Base-by-base conservation (phyloP, 2,888 invertebrate genomes). In the Ditula angustiorana region DNA sequence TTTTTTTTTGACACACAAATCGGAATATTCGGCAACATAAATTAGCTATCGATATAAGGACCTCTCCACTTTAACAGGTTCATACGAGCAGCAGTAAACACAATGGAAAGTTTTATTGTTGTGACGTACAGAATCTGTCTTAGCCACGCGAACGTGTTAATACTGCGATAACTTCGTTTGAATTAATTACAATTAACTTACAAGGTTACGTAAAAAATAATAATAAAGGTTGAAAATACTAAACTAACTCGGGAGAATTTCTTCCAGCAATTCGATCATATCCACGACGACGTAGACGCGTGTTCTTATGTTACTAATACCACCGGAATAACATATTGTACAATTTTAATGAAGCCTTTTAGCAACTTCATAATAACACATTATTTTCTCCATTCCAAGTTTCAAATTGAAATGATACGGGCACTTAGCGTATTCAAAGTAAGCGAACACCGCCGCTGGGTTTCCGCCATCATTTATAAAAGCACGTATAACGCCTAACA, bases 241-340 rank as follows among this genome's bases (percentile, higher is more conserved):
- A 26, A 19, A 59, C 47, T 49, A 49, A 58, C 47, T 58, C 26
- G 35, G 16, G 11, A 58, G 33, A 47, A 59, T 16, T 19, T 35
- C 49, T 59, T 59, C 19, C 16, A 59, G 19, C 26, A 49, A 26
- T 16, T 49, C 47, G 0, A 58, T 35, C n/a, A 58, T 58, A 16
- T 26, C 19, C 35, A 37, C n/a, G 23, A 3, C n/a, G 13, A 8
- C n/a, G 26, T 8, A 16, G 41, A 19, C 8, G 19, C 13, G 21
- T 24, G 13, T 10, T 7, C 2, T n/a, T 11, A 21, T 4, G 8
- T 21, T 10, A 44, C 5, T 1, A 41, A 41, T 4, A 19, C 10
- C 19, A 21, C 26, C 7, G 4, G 10, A 16, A 44, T 10, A 21
- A 11, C 24, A 24, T 47, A 7, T 37, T 37, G 11, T 5, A 16